Conservation (phyloP, 2,888 invertebrate genomes). For the Drosophila nr. fundita region DNA sequence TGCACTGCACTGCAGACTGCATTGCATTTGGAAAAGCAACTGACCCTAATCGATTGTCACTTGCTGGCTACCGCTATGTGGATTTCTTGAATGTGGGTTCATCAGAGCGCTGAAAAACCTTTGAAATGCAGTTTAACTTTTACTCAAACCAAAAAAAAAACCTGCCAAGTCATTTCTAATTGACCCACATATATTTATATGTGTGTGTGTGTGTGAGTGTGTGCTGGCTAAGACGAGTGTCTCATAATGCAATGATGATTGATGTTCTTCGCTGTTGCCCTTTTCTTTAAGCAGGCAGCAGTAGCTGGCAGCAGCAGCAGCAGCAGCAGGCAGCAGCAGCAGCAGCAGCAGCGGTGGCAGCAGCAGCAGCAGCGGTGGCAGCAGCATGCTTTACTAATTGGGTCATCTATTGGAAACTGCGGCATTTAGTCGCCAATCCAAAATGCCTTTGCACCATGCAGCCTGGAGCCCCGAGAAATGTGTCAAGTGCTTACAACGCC, state of each 20-base stretch:
- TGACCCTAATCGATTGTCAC: constrained; percentile 80
- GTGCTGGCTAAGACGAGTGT: constrained; percentile 39
- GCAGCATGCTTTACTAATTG: constrained; percentile 46
- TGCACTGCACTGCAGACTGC: constrained; percentile 6
- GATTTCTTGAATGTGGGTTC: constrained; percentile 57
- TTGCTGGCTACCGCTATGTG: constrained; percentile 48
- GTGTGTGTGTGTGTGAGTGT: background rate
- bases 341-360: background rate
- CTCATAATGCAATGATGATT: constrained; percentile 68
- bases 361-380: background rate
- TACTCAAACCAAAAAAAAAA: constrained; percentile 55
- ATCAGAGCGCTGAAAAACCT: constrained; percentile 45
- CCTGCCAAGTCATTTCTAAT: constrained; percentile 75
- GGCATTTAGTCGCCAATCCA: constrained; percentile 24
- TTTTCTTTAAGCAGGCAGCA: constrained; percentile 28
- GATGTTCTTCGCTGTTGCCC: constrained; percentile 71
- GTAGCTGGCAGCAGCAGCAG: background rate
- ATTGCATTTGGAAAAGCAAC: constrained; percentile 20
- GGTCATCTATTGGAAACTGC: constrained; percentile 63
- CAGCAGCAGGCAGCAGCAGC: background rate
- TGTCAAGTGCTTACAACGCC: constrained; percentile 69
- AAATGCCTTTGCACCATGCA: constrained; percentile 42
- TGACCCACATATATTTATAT: constrained; percentile 58
- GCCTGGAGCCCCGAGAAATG: constrained; percentile 59
- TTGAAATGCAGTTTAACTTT: constrained; percentile 62